A percentile compares a stretch with the other conserved stretches of the same genome.
phyloP scores from a whole-genome alignment of 1,140 invertebrate species.

The Homarus americanus region DNA sequence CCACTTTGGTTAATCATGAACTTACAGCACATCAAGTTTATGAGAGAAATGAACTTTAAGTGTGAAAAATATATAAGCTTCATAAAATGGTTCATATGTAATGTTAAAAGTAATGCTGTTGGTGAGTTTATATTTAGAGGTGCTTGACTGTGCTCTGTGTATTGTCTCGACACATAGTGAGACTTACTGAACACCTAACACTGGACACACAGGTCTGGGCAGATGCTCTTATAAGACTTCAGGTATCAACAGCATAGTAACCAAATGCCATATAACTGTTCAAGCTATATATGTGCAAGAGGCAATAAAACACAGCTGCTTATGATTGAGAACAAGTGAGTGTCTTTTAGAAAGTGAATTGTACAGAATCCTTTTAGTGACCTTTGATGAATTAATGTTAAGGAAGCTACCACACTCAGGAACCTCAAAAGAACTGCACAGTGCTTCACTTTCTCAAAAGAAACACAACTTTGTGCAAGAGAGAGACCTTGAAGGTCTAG shows the following conservation, averaged over 20 bases:
- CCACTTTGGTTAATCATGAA: no score
- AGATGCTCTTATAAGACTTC: neutral
- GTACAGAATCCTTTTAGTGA: neutral
- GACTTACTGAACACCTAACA: neutral
- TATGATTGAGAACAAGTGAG: neutral
- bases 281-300: neutral
- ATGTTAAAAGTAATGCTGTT: neutral
- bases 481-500: slow-evolving; percentile 76
- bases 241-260: neutral
- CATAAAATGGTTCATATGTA: neutral
- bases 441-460: neutral
- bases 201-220: neutral
- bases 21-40: no score
- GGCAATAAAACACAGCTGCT: neutral
- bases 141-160: neutral
- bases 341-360: neutral
- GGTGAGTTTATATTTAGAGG: no score
- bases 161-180: neutral
- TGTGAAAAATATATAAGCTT: no score
- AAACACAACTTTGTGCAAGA: neutral
- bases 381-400: neutral
- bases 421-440: neutral
- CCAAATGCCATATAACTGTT: neutral
- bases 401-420: neutral
- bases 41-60: no score